A percentile compares a stretch with the other conserved stretches of the same genome.
Evolutionary conservation across 1,140 invertebrate species (phyloP).

Genomic region (Meloidogyne floridensis): DNA sequence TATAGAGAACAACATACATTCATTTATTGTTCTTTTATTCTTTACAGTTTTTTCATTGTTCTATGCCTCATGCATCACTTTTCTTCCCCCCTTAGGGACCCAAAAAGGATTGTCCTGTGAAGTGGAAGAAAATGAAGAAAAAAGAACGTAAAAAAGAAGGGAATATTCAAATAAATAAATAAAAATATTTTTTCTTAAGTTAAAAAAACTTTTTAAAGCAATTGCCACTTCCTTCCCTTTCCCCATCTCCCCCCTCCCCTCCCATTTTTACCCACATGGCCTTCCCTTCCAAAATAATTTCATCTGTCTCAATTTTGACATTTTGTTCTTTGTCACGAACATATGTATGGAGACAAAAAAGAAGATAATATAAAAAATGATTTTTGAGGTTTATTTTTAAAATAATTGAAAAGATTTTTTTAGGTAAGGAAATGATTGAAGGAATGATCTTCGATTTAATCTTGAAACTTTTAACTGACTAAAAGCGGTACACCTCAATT

Average conservation of each 20-base stretch:
- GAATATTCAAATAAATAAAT: background rate
- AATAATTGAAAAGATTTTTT: background rate
- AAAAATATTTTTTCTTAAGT: background rate
- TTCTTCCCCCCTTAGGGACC: background rate
- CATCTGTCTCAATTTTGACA: background rate
- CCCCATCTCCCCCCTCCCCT: background rate
- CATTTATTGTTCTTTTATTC: too few species aligned
- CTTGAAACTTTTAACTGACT: too few species aligned
- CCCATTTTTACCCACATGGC: background rate
- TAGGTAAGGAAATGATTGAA: background rate
- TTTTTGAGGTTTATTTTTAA: background rate
- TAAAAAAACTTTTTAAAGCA: background rate
- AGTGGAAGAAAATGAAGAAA: background rate
- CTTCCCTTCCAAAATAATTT: background rate
- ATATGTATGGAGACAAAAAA: background rate
- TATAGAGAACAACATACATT: too few species aligned
- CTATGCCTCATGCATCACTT: background rate
- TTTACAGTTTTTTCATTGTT: background rate
- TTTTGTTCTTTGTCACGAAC: background rate
- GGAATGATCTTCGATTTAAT: too few species aligned
- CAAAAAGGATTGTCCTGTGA: background rate
- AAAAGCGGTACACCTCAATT: too few species aligned
- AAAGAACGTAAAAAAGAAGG: background rate
- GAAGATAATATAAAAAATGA: background rate
- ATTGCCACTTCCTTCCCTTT: background rate